These are phyloP conservation scores for Henricia sp. DNA, from an alignment of 53 echinoderm and acorn worm genomes.

Conservation along the genomic window DNA sequence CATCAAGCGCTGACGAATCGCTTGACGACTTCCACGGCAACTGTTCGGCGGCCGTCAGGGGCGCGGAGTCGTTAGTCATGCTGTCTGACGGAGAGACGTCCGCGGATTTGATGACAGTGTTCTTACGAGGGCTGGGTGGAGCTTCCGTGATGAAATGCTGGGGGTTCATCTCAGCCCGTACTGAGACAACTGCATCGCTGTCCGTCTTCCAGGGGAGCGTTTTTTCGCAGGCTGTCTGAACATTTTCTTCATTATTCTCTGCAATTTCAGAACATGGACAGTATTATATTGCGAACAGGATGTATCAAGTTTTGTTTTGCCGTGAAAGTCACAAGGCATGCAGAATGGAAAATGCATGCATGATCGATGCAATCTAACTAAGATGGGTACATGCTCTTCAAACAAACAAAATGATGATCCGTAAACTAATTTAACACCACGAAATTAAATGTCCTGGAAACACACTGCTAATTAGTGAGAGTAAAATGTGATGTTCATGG, in stretches of 20 bases:
- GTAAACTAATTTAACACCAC: too few species aligned
- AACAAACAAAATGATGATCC: too few species aligned
- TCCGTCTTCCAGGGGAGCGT: conserved; percentile 66
- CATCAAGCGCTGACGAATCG: not conserved
- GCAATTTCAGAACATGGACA: not conserved
- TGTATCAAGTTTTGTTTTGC: too few species aligned
- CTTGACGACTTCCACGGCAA: not conserved
- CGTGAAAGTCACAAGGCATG: not conserved
- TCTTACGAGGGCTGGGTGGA: not conserved
- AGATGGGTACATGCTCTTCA: too few species aligned
- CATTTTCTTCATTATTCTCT: not conserved
- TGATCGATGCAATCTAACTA: too few species aligned
- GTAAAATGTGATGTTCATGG: too few species aligned
- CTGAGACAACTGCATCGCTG: conserved; percentile 43
- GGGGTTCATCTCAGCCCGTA: conserved; percentile 36
- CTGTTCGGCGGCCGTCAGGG: conserved; percentile 38
- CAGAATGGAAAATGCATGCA: not conserved
- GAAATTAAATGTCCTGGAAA: too few species aligned
- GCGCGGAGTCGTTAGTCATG: not conserved
- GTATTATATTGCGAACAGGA: too few species aligned
- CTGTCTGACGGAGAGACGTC: not conserved
- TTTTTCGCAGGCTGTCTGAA: conserved; percentile 57
- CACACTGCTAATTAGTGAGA: too few species aligned
- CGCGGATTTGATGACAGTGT: not conserved
- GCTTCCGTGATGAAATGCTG: not conserved